Conservation (phyloP, 2,797 vertebrate genomes). For the Pogonophryne albipinna region DNA sequence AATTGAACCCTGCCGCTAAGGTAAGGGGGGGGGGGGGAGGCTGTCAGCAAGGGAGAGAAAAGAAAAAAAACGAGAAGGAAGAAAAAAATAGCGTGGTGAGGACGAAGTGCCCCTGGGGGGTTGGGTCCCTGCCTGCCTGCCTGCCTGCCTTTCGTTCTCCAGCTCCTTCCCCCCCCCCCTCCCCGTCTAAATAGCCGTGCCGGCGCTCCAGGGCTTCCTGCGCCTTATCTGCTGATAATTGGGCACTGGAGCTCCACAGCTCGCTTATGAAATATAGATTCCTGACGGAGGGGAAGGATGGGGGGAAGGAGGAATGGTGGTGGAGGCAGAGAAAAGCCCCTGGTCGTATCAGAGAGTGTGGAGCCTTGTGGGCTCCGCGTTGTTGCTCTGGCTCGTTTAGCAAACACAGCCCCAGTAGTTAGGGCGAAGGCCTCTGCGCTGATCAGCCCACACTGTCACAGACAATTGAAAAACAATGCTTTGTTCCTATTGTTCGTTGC, state of each 20-base stretch:
- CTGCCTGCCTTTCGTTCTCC: slow-evolving; percentile 78
- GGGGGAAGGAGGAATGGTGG: slow-evolving; percentile 52
- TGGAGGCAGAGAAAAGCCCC: slow-evolving; percentile 77
- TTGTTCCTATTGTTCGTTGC: slow-evolving; percentile 70
- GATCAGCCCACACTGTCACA: slow-evolving; percentile 71
- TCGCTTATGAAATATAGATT: slow-evolving; percentile 90
- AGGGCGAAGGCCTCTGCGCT: slow-evolving; percentile 64
- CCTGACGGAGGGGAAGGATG: slow-evolving; percentile 80
- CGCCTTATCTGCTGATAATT: slow-evolving; percentile 89
- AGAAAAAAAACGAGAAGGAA: slow-evolving; percentile 38
- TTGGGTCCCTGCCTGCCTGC: slow-evolving; percentile 84
- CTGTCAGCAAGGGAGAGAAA: slow-evolving; percentile 72
- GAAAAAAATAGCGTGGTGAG: slow-evolving; percentile 78
- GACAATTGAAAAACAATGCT: slow-evolving; percentile 70
- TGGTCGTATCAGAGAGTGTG: slow-evolving; percentile 70
- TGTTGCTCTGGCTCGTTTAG: slow-evolving; percentile 78
- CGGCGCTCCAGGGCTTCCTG: slow-evolving; percentile 86
- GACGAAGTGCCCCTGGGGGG: slow-evolving; percentile 84
- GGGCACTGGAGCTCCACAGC: slow-evolving; percentile 87
- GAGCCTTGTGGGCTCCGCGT: slow-evolving; percentile 72
- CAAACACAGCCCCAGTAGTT: slow-evolving; percentile 73
- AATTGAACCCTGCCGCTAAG: slow-evolving; percentile 88
- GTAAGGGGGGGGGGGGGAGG: slow-evolving; percentile 68
- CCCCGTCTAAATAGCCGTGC: slow-evolving; percentile 86
- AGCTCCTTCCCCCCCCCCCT: slow-evolving; percentile 63